A percentile compares a stretch with the other conserved stretches of the same genome.
phyloP scores from a whole-genome alignment of 2,888 invertebrate species.

The Meghimatium bilineatum region DNA sequence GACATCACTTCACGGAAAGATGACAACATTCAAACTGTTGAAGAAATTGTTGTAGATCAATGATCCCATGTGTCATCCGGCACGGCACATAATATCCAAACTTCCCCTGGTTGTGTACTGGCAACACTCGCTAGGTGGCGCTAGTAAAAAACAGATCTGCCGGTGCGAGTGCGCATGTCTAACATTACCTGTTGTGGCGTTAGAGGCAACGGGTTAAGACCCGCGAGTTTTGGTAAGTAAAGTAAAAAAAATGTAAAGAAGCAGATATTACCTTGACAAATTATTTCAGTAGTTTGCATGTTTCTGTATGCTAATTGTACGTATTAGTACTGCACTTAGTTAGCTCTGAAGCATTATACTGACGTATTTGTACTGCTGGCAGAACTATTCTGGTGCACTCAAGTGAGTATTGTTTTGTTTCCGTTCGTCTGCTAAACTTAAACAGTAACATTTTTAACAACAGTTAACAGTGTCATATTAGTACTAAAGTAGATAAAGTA shows the following conservation, averaged over 20 bases:
- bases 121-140: conserved; percentile 2
- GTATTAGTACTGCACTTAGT: neutral
- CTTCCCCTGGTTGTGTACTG: neutral
- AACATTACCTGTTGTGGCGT: neutral
- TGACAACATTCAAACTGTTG: no score
- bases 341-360: neutral
- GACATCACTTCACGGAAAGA: no score
- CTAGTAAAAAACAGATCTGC: neutral
- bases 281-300: neutral
- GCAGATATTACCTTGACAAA: neutral
- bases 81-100: no score
- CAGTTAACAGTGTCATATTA: no score
- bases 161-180: conserved; percentile 16
- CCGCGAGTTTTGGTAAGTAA: conserved; percentile 22
- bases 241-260: neutral
- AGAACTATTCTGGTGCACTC: no score
- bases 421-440: no score
- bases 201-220: conserved; percentile 32
- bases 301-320: neutral
- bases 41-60: no score
- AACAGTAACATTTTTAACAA: no score
- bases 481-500: no score
- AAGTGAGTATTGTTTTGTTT: no score
- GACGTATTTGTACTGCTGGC: neutral
- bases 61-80: no score